Conservation (phyloP, 1,140 invertebrate species). For the Drosophila pruinosa region DNA sequence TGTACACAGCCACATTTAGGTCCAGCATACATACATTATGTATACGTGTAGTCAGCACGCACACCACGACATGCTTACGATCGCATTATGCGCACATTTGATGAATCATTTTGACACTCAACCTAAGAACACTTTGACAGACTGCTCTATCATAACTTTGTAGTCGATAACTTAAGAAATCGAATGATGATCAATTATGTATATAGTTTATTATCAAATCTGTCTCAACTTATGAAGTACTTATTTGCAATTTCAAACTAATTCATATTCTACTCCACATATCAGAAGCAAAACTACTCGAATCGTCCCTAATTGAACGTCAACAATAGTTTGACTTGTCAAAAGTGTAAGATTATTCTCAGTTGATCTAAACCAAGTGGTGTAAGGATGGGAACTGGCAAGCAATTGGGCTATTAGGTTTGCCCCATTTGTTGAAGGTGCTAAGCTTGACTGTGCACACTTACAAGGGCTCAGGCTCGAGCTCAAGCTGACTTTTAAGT, state of each 20-base stretch:
- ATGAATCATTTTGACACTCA: slow-evolving; percentile 31
- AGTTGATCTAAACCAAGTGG: not conserved
- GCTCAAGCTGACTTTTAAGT: not conserved
- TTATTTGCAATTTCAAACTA: too few species aligned
- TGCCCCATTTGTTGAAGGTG: slow-evolving; percentile 23
- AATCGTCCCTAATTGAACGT: too few species aligned
- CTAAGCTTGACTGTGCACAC: not conserved
- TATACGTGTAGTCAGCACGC: slow-evolving; percentile 3
- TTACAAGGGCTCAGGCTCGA: not conserved
- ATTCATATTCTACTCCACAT: too few species aligned
- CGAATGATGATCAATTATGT: too few species aligned
- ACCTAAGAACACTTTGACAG: not conserved
- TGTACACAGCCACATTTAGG: not conserved
- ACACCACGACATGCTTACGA: slow-evolving; percentile 20
- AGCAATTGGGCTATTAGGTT: slow-evolving; percentile 6
- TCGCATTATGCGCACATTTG: slow-evolving; percentile 30
- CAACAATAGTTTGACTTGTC: not conserved
- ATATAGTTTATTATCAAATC: too few species aligned
- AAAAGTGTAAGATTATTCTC: not conserved
- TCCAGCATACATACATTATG: not conserved
- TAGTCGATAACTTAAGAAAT: not conserved
- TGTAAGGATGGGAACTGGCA: not conserved
- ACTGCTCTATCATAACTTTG: too few species aligned
- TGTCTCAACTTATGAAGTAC: too few species aligned
- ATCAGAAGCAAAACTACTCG: too few species aligned